Evolutionary conservation across 2,888 invertebrate species (phyloP).

Genomic region (Eilema griseolum): DNA sequence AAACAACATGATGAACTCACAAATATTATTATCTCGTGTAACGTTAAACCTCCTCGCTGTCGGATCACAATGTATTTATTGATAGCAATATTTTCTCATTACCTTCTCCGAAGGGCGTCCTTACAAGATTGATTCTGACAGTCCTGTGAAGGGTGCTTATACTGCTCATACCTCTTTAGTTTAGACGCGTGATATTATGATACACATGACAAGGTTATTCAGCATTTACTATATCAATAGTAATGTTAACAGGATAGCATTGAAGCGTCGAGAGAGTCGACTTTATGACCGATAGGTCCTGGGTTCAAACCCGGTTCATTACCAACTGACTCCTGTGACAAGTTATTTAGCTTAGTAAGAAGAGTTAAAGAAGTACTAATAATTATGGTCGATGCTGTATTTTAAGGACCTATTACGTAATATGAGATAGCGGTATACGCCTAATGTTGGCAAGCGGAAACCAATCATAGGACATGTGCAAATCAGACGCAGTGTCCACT

Average conservation of each 20-base stretch:
- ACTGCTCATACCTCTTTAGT: not conserved
- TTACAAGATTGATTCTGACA: slow-evolving; percentile 15
- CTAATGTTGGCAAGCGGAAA: not conserved
- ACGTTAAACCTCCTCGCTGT: slow-evolving; percentile 10
- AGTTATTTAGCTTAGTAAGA: not conserved
- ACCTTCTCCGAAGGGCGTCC: slow-evolving; percentile 12
- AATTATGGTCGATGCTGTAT: not conserved
- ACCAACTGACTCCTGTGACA: not conserved
- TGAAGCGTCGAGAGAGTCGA: no score
- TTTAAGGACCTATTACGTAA: not conserved
- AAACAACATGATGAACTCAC: slow-evolving; percentile 12
- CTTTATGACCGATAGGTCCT: no score
- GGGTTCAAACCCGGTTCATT: no score
- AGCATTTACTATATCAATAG: not conserved
- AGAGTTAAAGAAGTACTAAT: not conserved
- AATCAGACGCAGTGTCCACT: not conserved
- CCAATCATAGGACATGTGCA: not conserved
- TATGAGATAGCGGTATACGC: not conserved
- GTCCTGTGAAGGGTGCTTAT: not conserved
- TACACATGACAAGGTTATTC: not conserved
- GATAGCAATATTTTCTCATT: slow-evolving; percentile 26
- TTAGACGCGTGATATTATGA: not conserved
- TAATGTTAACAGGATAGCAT: not conserved
- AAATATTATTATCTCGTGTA: slow-evolving; percentile 17
- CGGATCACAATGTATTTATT: slow-evolving; percentile 18